A percentile compares a stretch with the other conserved stretches of the same genome.
phyloP scores from a whole-genome alignment of 1,140 invertebrate genomes.

The Drosophila insularis region DNA sequence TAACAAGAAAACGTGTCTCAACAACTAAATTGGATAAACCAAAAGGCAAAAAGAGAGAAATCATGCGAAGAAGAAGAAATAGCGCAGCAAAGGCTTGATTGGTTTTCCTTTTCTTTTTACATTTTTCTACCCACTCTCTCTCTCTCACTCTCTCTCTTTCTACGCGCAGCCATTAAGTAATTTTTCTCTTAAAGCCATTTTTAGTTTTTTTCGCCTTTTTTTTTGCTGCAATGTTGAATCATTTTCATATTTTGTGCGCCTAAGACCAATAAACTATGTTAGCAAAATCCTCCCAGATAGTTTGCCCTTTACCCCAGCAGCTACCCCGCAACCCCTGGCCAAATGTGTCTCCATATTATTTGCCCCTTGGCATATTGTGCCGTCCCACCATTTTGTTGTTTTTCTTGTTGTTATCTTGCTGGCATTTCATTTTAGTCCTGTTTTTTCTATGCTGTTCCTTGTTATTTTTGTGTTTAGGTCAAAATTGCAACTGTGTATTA shows the following conservation, averaged over 20 bases:
- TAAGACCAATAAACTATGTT: slow-evolving; percentile 4
- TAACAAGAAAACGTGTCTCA: slow-evolving; percentile 79
- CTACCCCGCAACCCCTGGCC: too few relatives aligned
- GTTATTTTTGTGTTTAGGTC: slow-evolving; percentile 44
- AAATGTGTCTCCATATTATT: slow-evolving; percentile 34
- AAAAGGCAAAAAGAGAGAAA: slow-evolving; percentile 48
- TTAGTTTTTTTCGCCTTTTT: slow-evolving; percentile 6
- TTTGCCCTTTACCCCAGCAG: slow-evolving; percentile 10
- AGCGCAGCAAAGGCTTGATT: slow-evolving; percentile 58
- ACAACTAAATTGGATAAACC: slow-evolving; percentile 72
- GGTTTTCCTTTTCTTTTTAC: slow-evolving; percentile 21
- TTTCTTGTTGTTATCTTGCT: slow-evolving; percentile 52
- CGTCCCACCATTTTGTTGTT: slow-evolving; percentile 36
- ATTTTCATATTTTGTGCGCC: slow-evolving; percentile 11
- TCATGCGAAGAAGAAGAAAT: slow-evolving; percentile 13
- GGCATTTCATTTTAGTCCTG: slow-evolving; percentile 16
- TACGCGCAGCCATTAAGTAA: background rate
- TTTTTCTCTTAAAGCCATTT: slow-evolving; percentile 25
- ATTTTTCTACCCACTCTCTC: slow-evolving; percentile 13
- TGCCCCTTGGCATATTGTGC: slow-evolving; percentile 49
- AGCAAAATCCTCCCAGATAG: slow-evolving; percentile 29
- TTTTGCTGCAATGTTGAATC: slow-evolving; percentile 14
- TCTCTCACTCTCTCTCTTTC: background rate
- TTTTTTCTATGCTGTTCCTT: background rate
- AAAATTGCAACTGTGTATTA: slow-evolving; percentile 45